phyloP scores from a whole-genome alignment of 2,113 vertebrate genomes.

The human (Homo sapiens) region DNA sequence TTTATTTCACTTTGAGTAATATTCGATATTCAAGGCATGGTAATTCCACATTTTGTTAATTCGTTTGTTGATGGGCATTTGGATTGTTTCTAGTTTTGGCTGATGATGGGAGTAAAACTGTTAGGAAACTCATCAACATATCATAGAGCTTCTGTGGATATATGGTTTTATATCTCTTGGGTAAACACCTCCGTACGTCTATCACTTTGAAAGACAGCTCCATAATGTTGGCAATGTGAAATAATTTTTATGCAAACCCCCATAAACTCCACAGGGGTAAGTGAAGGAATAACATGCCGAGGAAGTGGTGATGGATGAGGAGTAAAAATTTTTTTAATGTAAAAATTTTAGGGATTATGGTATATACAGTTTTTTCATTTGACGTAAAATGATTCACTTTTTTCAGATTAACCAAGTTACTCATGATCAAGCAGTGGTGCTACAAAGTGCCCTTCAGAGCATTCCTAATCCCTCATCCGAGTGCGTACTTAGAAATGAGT shows the following conservation, averaged over 20 bases:
- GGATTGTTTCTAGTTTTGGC: no score
- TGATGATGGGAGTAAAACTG: no score
- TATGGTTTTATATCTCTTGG: no score
- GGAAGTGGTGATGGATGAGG: background rate
- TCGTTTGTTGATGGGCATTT: no score
- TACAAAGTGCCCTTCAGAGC: constrained; percentile 98
- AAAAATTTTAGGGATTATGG: background rate
- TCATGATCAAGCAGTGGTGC: constrained; percentile 95
- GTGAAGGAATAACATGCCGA: background rate
- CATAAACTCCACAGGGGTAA: background rate
- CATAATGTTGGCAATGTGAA: background rate
- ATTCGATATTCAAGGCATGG: no score
- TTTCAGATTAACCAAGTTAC: constrained; percentile 94
- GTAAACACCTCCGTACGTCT: background rate
- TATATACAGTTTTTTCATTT: background rate
- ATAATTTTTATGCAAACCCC: background rate
- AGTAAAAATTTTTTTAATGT: background rate
- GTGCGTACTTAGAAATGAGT: constrained; percentile 98
- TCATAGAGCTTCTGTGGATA: no score
- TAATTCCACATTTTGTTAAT: no score
- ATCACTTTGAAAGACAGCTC: background rate
- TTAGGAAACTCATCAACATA: no score
- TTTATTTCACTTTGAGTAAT: no score
- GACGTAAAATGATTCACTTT: constrained; percentile 61
- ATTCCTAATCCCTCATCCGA: constrained; percentile 99